These are phyloP conservation scores for Iselma pallidipennis DNA, from an alignment of 2,888 invertebrate species.

Conservation along the genomic window DNA sequence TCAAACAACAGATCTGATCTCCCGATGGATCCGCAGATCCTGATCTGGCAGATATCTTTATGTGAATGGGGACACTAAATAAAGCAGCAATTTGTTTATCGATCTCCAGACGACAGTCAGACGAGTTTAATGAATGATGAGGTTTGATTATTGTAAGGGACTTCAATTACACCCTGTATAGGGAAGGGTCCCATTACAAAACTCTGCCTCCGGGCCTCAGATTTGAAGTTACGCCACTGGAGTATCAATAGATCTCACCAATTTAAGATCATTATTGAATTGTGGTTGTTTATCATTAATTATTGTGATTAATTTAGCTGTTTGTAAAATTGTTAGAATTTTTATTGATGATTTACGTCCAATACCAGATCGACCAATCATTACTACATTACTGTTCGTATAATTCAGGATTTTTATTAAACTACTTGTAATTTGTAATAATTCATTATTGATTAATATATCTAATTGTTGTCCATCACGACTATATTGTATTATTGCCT, in stretches of 20 bases:
- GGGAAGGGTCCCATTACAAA: no score
- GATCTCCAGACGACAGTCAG: no score
- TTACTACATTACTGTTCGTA: constrained; percentile 66
- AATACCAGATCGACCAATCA: constrained; percentile 78
- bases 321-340: constrained; percentile 72
- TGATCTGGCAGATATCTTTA: no score
- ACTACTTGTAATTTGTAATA: constrained; percentile 66
- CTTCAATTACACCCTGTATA: no score
- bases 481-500: constrained; percentile 69
- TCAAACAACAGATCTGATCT: no score
- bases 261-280: constrained; percentile 79
- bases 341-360: constrained; percentile 80
- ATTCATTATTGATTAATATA: constrained; percentile 67
- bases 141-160: no score
- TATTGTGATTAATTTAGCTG: constrained; percentile 62
- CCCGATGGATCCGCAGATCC: no score
- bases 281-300: constrained; percentile 53
- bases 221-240: no score
- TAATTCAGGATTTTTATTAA: constrained; percentile 67
- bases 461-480: constrained; percentile 65
- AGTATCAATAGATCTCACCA: constrained; percentile 62
- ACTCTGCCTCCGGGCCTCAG: no score
- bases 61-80: no score
- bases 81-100: no score
- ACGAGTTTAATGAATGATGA: no score